Base-by-base conservation (phyloP, 2,797 vertebrate species). In the Borostomias antarcticus region DNA sequence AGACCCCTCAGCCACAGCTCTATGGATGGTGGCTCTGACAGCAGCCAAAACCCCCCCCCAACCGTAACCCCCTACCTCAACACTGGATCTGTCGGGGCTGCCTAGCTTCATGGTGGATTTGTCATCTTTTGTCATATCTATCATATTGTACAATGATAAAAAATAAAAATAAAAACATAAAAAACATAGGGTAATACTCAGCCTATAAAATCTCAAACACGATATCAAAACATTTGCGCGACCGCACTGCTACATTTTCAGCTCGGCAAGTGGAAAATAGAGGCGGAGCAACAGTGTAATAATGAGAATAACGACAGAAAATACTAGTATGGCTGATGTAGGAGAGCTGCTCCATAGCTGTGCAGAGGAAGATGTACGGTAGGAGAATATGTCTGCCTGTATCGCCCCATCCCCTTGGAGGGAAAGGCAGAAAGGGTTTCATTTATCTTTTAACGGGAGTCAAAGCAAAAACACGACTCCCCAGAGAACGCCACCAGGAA, bases 341-440 rank as follows among this genome's bases (percentile, higher is more conserved):
- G 79, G 53, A 23, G 72, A 71, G 69, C 65, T 84, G 82, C 80
- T 82, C 85, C 83, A 53, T 85, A 83, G 81, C 83, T 89, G n/a
- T n/a, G n/a, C n/a, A n/a, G n/a, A n/a, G n/a, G n/a, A n/a, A n/a
- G n/a, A n/a, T n/a, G n/a, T 77, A 83, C 79, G 85, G 84, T 88
- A 32, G n/a, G 25, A 9, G 52, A 4, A 30, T 8, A 15, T 32
- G 7, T 54, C 26, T 25, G 82, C 76, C 77, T 79, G 73, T 67
- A 74, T 32, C 62, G 81, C 74, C 25, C 64, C 80, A 70, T 87
- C 87, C 89, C 88, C 85, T 88, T 83, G 88, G 85, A 89, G 88
- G 84, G 84, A 82, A 84, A 88, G 87, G 89, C 88, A 88, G n/a
- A 88, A 86, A 87, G 85, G 82, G 88, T 91, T 91, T 88, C 86